phyloP scores from a whole-genome alignment of 2,797 vertebrate genomes.

The Petrocephalus schoutedeni region DNA sequence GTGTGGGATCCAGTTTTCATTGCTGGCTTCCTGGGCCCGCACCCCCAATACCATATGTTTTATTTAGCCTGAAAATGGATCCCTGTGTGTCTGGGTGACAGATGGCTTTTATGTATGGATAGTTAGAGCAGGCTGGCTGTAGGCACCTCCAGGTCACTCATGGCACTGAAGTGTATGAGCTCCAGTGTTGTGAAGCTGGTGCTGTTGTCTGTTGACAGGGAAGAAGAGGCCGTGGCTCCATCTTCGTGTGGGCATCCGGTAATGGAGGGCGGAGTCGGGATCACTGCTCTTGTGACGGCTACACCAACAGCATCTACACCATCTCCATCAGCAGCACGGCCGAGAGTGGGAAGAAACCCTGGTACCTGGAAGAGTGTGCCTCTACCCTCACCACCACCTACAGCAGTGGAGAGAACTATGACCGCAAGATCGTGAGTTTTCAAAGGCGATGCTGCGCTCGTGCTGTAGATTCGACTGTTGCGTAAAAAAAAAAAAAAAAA shows the following conservation, averaged over 20 bases:
- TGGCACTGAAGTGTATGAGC: not conserved
- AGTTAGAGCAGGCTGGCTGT: not conserved
- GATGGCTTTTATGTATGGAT: not conserved
- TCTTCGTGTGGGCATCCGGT: conserved; percentile 97
- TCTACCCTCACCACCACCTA: conserved; percentile 95
- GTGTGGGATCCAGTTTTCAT: not conserved
- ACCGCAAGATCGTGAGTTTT: conserved; percentile 84
- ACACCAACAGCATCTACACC: conserved; percentile 97
- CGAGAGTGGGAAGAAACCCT: conserved; percentile 93
- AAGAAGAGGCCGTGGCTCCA: conserved; percentile 85
- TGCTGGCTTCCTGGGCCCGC: not conserved
- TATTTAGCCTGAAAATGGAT: not conserved
- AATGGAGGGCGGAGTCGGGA: conserved; percentile 94
- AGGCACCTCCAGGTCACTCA: not conserved
- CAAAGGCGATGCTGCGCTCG: not conserved
- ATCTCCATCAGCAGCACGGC: conserved; percentile 98
- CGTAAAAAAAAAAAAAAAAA: too few relatives aligned
- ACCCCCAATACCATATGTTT: not conserved
- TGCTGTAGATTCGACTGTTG: not conserved
- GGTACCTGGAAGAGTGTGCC: conserved; percentile 95
- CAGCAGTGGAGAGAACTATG: conserved; percentile 96
- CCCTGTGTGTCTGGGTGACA: not conserved
- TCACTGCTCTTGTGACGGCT: conserved; percentile 96
- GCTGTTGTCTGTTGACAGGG: conserved; percentile 66
- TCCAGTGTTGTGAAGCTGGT: not conserved